These are phyloP conservation scores for Drosophila anceps DNA, from an alignment of 2,888 invertebrate genomes.

Conservation along the genomic window DNA sequence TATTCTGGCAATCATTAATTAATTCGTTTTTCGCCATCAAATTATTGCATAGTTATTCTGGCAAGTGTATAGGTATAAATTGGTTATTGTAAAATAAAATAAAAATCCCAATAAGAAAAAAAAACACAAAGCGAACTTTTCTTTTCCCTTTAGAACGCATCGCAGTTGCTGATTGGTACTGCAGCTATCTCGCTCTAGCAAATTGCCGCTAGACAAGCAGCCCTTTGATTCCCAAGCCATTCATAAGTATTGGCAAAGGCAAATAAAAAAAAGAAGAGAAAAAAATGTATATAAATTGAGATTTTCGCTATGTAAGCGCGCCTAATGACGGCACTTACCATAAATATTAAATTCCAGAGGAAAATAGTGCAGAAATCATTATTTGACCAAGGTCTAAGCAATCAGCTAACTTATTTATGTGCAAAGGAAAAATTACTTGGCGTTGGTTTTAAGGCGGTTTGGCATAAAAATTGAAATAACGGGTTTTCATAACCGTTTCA, in stretches of 20 bases:
- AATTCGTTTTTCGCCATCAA: too few relatives aligned
- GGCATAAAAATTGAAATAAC: background rate
- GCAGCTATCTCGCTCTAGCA: background rate
- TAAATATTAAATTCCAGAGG: slow-evolving; percentile 1
- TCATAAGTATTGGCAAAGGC: background rate
- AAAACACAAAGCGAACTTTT: background rate
- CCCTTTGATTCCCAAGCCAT: background rate
- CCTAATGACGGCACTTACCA: slow-evolving; percentile 3
- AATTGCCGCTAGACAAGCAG: background rate
- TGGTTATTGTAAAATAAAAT: background rate
- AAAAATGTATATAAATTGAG: background rate
- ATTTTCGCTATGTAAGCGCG: background rate
- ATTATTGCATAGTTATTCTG: too few relatives aligned
- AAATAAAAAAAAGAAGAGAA: too few relatives aligned
- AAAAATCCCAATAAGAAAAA: background rate
- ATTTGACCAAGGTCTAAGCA: slow-evolving; percentile 1
- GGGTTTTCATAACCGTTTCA: slow-evolving; percentile 7
- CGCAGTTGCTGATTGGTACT: background rate
- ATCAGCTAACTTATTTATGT: background rate
- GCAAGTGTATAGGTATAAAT: too few relatives aligned
- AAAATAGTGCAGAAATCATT: background rate
- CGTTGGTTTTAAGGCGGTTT: background rate
- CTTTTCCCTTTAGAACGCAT: background rate
- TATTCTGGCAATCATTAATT: too few relatives aligned
- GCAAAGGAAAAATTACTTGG: background rate